These are phyloP conservation scores for Malacoraja senta DNA, from an alignment of 2,797 vertebrate genomes.

Conservation along the genomic window DNA sequence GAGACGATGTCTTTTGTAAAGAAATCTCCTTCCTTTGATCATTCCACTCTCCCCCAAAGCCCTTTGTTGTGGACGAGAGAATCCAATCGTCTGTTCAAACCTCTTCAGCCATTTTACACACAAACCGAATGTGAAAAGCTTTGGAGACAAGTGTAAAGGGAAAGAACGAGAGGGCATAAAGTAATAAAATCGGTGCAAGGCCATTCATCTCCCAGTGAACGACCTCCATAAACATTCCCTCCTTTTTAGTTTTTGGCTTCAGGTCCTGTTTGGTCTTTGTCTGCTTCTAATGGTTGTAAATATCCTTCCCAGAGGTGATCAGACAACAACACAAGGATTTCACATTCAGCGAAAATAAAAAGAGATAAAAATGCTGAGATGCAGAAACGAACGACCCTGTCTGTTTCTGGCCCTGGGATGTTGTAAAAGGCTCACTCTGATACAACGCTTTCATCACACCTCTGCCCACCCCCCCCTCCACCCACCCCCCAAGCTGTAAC, in stretches of 20 bases:
- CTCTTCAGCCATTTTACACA: conserved; percentile 42
- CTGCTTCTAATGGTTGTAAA: not conserved
- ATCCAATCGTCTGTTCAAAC: conserved; percentile 25
- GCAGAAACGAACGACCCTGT: conserved; percentile 20
- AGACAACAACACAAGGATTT: not conserved
- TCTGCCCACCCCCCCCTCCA: not conserved
- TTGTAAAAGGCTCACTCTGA: not conserved
- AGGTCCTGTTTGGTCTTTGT: conserved; percentile 14
- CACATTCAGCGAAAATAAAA: conserved; percentile 23
- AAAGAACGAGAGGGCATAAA: conserved; percentile 55
- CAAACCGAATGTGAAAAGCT: conserved; percentile 56
- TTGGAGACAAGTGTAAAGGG: conserved; percentile 53
- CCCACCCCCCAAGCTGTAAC: not conserved
- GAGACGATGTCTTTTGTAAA: too few relatives aligned
- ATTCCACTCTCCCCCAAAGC: too few relatives aligned
- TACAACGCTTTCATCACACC: not conserved
- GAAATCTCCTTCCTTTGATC: too few relatives aligned
- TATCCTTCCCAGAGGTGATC: conserved; percentile 15
- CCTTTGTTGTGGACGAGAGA: too few relatives aligned
- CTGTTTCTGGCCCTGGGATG: not conserved
- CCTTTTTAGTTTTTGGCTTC: conserved; percentile 47
- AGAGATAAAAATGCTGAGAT: conserved; percentile 4
- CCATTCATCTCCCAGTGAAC: conserved; percentile 59
- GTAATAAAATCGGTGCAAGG: conserved; percentile 55
- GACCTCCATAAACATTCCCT: conserved; percentile 59